phyloP scores from a whole-genome alignment of 35 echinoderm and acorn worm genomes.

The Holothuria glaberrima region DNA sequence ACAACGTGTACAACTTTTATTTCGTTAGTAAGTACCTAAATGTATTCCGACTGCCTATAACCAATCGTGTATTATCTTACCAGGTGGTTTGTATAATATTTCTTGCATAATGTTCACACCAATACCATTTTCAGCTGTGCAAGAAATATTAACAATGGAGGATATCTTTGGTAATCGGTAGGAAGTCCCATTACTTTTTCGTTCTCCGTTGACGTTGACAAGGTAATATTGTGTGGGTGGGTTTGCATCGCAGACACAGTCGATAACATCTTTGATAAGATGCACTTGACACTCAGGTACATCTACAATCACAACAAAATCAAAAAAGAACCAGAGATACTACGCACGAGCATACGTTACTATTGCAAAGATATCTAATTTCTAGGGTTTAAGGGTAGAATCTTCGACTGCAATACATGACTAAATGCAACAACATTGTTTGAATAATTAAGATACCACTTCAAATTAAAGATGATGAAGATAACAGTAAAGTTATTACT shows the following conservation, averaged over 20 bases:
- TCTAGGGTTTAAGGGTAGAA: no score
- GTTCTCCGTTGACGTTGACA: neutral
- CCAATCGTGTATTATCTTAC: neutral
- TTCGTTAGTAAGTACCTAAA: no score
- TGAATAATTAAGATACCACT: no score
- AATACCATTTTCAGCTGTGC: neutral
- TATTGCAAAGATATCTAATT: no score
- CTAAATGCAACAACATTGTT: no score
- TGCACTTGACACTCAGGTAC: slow-evolving; percentile 11
- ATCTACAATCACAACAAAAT: neutral
- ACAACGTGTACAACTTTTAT: no score
- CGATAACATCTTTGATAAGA: neutral
- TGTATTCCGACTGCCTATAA: no score
- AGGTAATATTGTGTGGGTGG: slow-evolving; percentile 10
- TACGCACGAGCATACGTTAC: no score
- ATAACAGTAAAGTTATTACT: no score
- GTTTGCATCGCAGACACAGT: neutral
- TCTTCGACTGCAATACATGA: no score
- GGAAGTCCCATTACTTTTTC: neutral
- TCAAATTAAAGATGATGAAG: no score
- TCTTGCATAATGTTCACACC: neutral
- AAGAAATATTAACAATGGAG: neutral
- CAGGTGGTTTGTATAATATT: neutral
- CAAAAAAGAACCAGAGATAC: neutral
- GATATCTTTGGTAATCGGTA: no score